These are phyloP conservation scores for Mylabris sibirica DNA, from an alignment of 2,888 invertebrate species.

Conservation along the genomic window DNA sequence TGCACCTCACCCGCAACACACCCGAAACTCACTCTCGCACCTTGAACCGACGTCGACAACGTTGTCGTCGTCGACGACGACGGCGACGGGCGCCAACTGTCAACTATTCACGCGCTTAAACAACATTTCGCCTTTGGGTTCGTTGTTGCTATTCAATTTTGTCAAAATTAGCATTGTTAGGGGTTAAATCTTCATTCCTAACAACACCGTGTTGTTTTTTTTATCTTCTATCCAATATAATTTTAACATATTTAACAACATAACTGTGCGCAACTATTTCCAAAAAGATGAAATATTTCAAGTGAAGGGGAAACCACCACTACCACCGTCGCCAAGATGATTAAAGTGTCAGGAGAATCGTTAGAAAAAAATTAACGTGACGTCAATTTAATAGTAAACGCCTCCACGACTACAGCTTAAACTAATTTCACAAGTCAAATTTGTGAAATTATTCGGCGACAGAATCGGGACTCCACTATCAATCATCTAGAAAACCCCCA, in stretches of 20 bases:
- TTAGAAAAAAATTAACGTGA: slow-evolving; percentile 5
- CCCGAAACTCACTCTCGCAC: slow-evolving; percentile 41
- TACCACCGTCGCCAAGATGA: neutral
- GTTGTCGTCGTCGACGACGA: slow-evolving; percentile 21
- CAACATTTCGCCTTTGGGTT: slow-evolving; percentile 23
- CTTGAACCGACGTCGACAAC: slow-evolving; percentile 37
- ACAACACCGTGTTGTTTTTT: too few relatives aligned
- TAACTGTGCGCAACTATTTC: slow-evolving; percentile 27
- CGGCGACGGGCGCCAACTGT: slow-evolving; percentile 46
- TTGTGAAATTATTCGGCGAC: slow-evolving; percentile 8
- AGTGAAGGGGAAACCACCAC: neutral
- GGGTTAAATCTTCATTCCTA: neutral
- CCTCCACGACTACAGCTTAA: slow-evolving; percentile 7
- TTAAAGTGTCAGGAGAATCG: neutral
- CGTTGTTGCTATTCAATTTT: slow-evolving; percentile 39
- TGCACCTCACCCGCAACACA: slow-evolving; percentile 41
- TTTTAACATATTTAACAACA: slow-evolving; percentile 8
- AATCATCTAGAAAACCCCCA: slow-evolving; percentile 5
- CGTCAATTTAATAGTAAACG: neutral
- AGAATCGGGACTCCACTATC: slow-evolving; percentile 15
- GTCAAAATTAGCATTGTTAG: neutral
- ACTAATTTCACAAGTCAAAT: slow-evolving; percentile 13
- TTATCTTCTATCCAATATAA: neutral
- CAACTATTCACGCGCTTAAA: slow-evolving; percentile 39
- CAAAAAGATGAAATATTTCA: slow-evolving; percentile 17